Conservation (phyloP, 2,113 vertebrate genomes). For the Hippocampus abdominalis region DNA sequence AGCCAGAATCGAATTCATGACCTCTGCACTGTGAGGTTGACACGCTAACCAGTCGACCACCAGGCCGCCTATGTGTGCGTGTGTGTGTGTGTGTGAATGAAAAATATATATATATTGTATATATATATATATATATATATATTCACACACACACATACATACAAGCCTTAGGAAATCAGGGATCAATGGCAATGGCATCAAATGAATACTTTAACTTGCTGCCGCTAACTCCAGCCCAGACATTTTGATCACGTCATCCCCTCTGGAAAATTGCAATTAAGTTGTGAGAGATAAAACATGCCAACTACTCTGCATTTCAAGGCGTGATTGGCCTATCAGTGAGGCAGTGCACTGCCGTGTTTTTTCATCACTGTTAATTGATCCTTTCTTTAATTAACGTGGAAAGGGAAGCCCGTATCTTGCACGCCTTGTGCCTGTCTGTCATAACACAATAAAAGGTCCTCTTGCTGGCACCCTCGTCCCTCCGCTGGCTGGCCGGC, state of each 20-base stretch:
- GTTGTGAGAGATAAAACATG: slow-evolving; percentile 77
- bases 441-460: slow-evolving; percentile 70
- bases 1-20: too few relatives aligned
- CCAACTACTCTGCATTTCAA: slow-evolving; percentile 77
- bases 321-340: slow-evolving; percentile 74
- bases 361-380: slow-evolving; percentile 78
- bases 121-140: too few relatives aligned
- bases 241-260: slow-evolving; percentile 75
- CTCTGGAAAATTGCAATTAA: slow-evolving; percentile 79
- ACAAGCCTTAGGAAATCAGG: slow-evolving; percentile 54
- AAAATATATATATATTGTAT: too few relatives aligned
- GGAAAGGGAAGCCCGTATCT: slow-evolving; percentile 72
- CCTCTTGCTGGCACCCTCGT: slow-evolving; percentile 51
- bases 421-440: slow-evolving; percentile 70
- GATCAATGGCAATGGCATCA: slow-evolving; percentile 48
- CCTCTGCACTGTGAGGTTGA: too few relatives aligned
- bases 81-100: too few relatives aligned
- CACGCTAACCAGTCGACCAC: too few relatives aligned
- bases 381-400: slow-evolving; percentile 81
- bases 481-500: slow-evolving; percentile 53
- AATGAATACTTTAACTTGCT: slow-evolving; percentile 69
- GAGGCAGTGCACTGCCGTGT: slow-evolving; percentile 69
- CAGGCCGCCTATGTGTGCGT: too few relatives aligned
- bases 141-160: slow-evolving; percentile 1
- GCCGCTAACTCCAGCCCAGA: slow-evolving; percentile 66